These are phyloP conservation scores for Drosophila sp. DNA, from an alignment of 1,140 invertebrate species.

Conservation along the genomic window DNA sequence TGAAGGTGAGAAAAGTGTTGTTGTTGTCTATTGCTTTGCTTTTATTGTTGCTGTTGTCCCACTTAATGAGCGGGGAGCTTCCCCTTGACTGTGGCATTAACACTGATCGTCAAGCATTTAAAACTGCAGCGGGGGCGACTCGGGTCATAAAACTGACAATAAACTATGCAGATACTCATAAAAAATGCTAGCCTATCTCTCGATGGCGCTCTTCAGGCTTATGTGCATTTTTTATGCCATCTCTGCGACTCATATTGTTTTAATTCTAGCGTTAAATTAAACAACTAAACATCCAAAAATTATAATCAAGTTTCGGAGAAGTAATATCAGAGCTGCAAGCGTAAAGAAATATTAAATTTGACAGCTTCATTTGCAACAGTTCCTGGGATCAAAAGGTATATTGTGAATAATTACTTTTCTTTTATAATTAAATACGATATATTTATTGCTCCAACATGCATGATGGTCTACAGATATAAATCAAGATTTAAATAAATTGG, in stretches of 20 bases:
- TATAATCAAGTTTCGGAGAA: not conserved
- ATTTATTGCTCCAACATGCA: no score
- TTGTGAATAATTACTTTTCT: no score
- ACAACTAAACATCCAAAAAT: conserved; percentile 7
- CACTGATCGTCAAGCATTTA: conserved; percentile 73
- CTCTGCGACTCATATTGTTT: conserved; percentile 11
- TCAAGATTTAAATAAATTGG: no score
- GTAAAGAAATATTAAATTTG: no score
- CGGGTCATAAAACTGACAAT: conserved; percentile 70
- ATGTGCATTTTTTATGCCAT: conserved; percentile 2
- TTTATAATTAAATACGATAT: no score
- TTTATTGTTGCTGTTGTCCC: conserved; percentile 39
- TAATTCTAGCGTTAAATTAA: conserved; percentile 47
- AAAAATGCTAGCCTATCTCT: conserved; percentile 33
- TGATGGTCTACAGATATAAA: no score
- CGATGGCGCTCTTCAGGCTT: conserved; percentile 24
- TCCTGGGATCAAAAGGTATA: no score
- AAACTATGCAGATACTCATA: conserved; percentile 50
- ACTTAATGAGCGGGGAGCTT: conserved; percentile 50
- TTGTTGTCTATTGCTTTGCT: conserved; percentile 10
- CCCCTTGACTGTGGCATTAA: conserved; percentile 57
- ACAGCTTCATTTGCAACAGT: no score
- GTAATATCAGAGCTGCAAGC: not conserved
- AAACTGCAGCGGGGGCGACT: conserved; percentile 59
- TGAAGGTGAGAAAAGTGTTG: conserved; percentile 74